Percentiles rank a stretch among this genome's conserved stretches.
phyloP scores from a whole-genome alignment of 2,113 vertebrate genomes.

The Oreochromis aureus region DNA sequence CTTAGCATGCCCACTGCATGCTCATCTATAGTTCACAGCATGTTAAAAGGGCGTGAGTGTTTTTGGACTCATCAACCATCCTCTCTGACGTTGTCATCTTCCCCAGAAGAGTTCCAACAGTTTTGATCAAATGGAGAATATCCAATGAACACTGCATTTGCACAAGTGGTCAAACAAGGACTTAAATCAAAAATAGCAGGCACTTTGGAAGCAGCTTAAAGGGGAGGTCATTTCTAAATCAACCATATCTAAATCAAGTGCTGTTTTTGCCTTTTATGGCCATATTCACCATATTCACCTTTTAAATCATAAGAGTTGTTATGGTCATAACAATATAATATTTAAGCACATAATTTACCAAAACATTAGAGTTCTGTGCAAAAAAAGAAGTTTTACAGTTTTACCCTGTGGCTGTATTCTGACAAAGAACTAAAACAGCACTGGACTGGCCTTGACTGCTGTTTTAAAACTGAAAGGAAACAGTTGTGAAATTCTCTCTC shows the following conservation, averaged over 20 bases:
- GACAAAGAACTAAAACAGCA: not conserved
- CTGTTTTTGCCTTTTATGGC: not conserved
- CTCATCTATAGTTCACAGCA: fast-evolving
- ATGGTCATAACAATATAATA: not conserved
- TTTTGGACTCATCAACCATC: not conserved
- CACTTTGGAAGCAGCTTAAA: not conserved
- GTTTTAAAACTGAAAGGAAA: not conserved
- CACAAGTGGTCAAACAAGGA: not conserved
- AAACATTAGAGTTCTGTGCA: not conserved
- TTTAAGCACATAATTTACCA: not conserved
- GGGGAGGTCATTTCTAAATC: not conserved
- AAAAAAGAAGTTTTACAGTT: not conserved
- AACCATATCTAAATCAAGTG: not conserved
- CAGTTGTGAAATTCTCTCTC: not conserved
- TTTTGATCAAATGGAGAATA: not conserved
- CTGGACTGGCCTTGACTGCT: not conserved
- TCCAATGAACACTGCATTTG: not conserved
- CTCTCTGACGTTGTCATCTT: not conserved
- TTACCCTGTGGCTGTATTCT: not conserved
- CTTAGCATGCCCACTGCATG: not conserved
- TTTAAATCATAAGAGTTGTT: not conserved
- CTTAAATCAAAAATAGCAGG: not conserved
- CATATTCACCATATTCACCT: not conserved
- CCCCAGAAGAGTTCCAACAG: not conserved
- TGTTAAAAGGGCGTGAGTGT: not conserved